Percentiles rank a stretch among this genome's conserved stretches.
Evolutionary conservation across 2,888 invertebrate species (phyloP).

Genomic region (Parasteatoda lunata): DNA sequence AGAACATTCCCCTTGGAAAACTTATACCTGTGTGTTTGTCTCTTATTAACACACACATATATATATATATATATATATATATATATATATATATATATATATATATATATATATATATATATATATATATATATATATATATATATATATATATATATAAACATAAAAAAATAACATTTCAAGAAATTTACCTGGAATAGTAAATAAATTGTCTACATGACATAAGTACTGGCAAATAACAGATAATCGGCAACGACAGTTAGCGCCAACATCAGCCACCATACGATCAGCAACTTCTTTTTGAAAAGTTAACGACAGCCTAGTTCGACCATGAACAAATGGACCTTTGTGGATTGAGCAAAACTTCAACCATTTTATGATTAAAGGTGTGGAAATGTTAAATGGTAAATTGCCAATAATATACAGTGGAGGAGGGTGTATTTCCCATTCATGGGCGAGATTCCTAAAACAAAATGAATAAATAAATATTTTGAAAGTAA

Average conservation of each 20-base stretch:
- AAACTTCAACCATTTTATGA: constrained; percentile 88
- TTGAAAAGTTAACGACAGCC: constrained; percentile 96
- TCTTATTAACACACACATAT: no score
- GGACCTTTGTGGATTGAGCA: constrained; percentile 76
- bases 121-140: no score
- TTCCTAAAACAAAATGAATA: constrained; percentile 41
- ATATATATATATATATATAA: no score
- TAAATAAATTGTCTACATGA: constrained; percentile 85
- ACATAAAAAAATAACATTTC: no score
- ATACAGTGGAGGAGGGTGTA: constrained; percentile 79
- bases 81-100: no score
- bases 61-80: no score
- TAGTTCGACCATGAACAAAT: constrained; percentile 87
- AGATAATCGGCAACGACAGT: constrained; percentile 89
- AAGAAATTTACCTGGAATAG: constrained; percentile 82
- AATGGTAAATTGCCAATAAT: constrained; percentile 97
- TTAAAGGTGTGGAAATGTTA: constrained; percentile 92
- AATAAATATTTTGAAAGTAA: background rate
- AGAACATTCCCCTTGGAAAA: no score
- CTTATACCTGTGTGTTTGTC: no score
- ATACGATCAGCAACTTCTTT: constrained; percentile 97
- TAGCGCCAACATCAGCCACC: constrained; percentile 81
- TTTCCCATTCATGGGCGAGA: constrained; percentile 70
- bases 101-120: no score
- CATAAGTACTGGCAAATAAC: constrained; percentile 97